phyloP scores from a whole-genome alignment of 2,888 invertebrate species.

The Drosophila suboccidentalis region DNA sequence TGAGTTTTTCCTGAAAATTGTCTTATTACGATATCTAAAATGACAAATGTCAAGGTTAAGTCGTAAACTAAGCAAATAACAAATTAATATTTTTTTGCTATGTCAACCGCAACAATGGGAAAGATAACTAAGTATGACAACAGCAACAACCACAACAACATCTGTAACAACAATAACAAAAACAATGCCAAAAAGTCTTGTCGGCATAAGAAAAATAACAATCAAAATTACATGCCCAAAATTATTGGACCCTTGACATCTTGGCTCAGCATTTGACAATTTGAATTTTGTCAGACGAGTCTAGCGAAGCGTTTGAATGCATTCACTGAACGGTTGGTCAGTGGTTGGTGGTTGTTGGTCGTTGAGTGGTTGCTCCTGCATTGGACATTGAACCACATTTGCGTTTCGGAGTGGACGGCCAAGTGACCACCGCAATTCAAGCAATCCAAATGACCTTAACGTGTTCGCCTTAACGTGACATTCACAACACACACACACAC shows the following conservation, averaged over 20 bases:
- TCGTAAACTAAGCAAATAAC: conserved; percentile 26
- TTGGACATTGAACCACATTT: conserved; percentile 79
- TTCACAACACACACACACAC: conserved; percentile 57
- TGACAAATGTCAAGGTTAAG: conserved; percentile 67
- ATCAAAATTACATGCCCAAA: conserved; percentile 52
- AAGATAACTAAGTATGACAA: conserved; percentile 22
- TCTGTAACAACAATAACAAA: conserved; percentile 7
- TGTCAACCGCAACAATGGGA: conserved; percentile 68
- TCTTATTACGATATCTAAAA: conserved; percentile 11
- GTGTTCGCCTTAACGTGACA: conserved; percentile 63
- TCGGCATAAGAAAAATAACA: conserved; percentile 1
- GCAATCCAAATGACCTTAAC: conserved; percentile 60
- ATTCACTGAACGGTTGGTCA: conserved; percentile 42
- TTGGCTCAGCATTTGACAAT: conserved; percentile 47
- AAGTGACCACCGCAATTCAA: conserved; percentile 19
- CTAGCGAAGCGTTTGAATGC: conserved; percentile 69
- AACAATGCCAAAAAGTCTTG: conserved; percentile 21
- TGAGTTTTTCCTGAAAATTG: conserved; percentile 1
- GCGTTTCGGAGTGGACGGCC: conserved; percentile 26
- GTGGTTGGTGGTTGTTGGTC: conserved; percentile 24
- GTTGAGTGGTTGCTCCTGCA: conserved; percentile 42
- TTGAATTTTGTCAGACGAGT: conserved; percentile 53
- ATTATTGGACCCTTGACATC: conserved; percentile 49
- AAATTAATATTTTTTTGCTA: conserved; percentile 47
- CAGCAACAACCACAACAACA: conserved; percentile 28